Percentiles rank a stretch among this genome's conserved stretches.
Conservation (phyloP, 2,797 vertebrate species). For the Falco cherrug region DNA sequence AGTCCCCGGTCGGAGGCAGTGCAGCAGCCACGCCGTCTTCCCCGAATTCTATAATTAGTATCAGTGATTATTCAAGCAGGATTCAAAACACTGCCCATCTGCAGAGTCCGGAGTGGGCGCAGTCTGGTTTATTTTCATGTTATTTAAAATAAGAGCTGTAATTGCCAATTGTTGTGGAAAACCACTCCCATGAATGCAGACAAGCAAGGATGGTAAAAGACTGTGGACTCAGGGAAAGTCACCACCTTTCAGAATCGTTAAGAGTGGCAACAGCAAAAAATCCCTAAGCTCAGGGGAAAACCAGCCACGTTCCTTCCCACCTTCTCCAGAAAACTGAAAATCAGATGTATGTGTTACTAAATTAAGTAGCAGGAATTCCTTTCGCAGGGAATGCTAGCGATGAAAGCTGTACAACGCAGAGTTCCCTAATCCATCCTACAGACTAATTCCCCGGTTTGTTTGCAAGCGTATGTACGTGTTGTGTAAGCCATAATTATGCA, state of each 20-base stretch:
- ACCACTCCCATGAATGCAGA: not conserved
- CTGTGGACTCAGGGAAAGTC: not conserved
- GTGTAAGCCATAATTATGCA: slow-evolving; percentile 16
- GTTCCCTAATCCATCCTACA: not conserved
- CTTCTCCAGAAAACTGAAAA: not conserved
- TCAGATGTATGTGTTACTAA: not conserved
- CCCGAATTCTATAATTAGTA: not conserved
- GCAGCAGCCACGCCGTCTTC: not conserved
- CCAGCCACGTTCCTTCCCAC: not conserved
- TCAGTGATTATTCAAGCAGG: not conserved
- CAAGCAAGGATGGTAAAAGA: not conserved
- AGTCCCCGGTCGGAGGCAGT: not conserved
- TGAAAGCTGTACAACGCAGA: not conserved
- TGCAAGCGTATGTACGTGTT: not conserved
- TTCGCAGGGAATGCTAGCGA: not conserved
- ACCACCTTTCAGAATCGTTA: not conserved
- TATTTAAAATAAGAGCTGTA: not conserved
- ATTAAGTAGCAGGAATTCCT: not conserved
- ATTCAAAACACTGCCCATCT: not conserved
- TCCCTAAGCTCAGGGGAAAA: not conserved
- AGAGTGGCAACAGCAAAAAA: not conserved
- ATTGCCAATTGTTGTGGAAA: not conserved
- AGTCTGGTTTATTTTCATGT: not conserved
- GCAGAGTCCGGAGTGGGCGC: not conserved
- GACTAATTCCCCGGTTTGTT: not conserved